Evolutionary conservation across 2,113 vertebrate species (phyloP).

Genomic region (Limnothrissa miodon): DNA sequence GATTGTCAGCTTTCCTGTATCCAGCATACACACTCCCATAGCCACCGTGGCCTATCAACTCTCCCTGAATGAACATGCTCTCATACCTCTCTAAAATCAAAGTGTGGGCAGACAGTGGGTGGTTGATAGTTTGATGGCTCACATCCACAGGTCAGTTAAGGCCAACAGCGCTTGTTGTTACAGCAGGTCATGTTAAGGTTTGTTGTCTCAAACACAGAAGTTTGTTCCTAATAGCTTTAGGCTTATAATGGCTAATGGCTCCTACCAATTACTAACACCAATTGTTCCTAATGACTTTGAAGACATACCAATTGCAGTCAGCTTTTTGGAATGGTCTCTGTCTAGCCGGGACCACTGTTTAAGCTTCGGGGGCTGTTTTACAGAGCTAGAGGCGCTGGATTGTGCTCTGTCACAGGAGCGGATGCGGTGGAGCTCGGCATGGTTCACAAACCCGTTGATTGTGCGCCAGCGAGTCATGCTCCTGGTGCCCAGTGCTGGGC

Average conservation of each 20-base stretch:
- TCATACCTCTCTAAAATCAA: background rate
- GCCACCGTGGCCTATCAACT: constrained; percentile 25
- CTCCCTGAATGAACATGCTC: background rate
- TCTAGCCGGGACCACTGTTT: background rate
- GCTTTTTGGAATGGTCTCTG: background rate
- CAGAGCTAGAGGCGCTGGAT: background rate
- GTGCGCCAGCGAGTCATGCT: constrained; percentile 23
- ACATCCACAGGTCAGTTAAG: background rate
- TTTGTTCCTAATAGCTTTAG: too few species aligned
- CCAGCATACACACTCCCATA: constrained; percentile 29
- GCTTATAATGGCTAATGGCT: too few species aligned
- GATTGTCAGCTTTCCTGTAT: constrained; percentile 24
- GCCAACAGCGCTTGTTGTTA: too few species aligned
- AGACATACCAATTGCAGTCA: background rate
- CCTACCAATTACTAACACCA: too few species aligned
- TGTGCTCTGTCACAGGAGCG: background rate
- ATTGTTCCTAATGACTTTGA: too few species aligned
- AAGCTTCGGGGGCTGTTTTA: background rate
- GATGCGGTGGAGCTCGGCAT: background rate
- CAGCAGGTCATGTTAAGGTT: background rate
- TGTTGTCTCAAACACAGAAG: background rate
- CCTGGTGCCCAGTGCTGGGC: constrained; percentile 24
- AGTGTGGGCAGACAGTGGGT: background rate
- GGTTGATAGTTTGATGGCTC: background rate
- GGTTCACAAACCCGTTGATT: background rate